Base-by-base conservation (phyloP, 92 coral and sea anemone genomes). In the Porites cylindrica region DNA sequence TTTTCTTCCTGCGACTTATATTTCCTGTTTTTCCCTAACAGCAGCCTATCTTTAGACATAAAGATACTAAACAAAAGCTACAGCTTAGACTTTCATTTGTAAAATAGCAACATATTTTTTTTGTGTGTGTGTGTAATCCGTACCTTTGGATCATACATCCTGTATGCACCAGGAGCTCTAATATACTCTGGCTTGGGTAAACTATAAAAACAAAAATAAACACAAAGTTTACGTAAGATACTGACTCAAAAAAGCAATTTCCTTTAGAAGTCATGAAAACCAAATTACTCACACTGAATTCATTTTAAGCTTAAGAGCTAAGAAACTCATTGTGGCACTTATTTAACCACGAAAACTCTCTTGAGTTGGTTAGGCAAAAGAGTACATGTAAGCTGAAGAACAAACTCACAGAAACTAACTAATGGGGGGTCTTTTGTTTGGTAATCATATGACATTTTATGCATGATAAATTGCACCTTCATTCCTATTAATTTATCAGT, bases 171-270 rank as follows among this genome's bases (percentile, higher is more conserved):
- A 12, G 89, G 93, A 21, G 92, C 94, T 58, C 86, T 85, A 19
- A 91, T 80, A 75, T 88, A 93, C 92, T 96, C 98, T 58, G 96
- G 91, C 43, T 84, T 86, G 19, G 99, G 89, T 29, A 88, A 82
- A 38, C 94, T 93, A 66, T 10, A 61, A 83, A 58, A 54, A 14
- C 61, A 56, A 14, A 56, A 11, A 54, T 87, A 26, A 72, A 26
- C 32, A 51, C 13, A 70, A 23, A 16, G 54, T 16, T 71, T n/a
- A 70, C 4, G 43, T 29, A 16, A 16, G 38, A 26, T 2, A 21
- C 24, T 23, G 72, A 21, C 4, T 23, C 21, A 67, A 14, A 67
- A 23, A 1, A 4, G 47, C 47, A 38, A 38, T 38, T 38, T 67
- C 13, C 1, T 67, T 0, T 24, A 1, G 26, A 16, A n/a, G 70